phyloP scores from a whole-genome alignment of 2,888 invertebrate genomes.

The Dioctria linearis region DNA sequence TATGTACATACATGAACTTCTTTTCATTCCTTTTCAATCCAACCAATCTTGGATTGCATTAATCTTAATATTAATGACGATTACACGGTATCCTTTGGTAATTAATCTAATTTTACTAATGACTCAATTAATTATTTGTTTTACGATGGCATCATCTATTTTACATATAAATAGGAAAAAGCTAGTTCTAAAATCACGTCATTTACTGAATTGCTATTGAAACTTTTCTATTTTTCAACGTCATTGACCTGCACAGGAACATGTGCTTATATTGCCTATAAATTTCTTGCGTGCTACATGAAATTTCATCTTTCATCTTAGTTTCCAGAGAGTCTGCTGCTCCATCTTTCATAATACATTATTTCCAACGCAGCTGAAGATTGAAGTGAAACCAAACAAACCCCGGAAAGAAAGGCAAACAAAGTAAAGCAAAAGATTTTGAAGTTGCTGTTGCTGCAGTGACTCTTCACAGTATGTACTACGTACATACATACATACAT shows the following conservation, averaged over 20 bases:
- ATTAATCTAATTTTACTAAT: no score
- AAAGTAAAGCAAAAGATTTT: constrained; percentile 23
- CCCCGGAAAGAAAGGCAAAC: constrained; percentile 40
- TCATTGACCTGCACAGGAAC: constrained; percentile 31
- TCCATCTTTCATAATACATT: constrained; percentile 22
- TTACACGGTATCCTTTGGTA: no score
- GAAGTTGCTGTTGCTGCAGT: neutral
- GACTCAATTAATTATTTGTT: no score
- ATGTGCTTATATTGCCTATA: constrained; percentile 16
- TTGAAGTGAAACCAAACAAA: constrained; percentile 38
- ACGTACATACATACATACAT: no score
- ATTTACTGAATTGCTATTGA: neutral
- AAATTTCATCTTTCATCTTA: constrained; percentile 7
- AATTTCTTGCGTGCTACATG: constrained; percentile 1
- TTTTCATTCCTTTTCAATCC: no score
- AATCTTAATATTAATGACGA: no score
- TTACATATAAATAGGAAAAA: no score
- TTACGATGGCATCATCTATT: no score
- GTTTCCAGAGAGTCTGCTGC: constrained; percentile 29
- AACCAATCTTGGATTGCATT: no score
- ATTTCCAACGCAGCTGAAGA: constrained; percentile 28
- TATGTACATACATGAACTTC: no score
- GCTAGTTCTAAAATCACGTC: no score
- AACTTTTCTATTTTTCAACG: neutral
- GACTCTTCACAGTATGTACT: no score